Conservation (phyloP, 1,140 invertebrate genomes). For the Achroia grisella region DNA sequence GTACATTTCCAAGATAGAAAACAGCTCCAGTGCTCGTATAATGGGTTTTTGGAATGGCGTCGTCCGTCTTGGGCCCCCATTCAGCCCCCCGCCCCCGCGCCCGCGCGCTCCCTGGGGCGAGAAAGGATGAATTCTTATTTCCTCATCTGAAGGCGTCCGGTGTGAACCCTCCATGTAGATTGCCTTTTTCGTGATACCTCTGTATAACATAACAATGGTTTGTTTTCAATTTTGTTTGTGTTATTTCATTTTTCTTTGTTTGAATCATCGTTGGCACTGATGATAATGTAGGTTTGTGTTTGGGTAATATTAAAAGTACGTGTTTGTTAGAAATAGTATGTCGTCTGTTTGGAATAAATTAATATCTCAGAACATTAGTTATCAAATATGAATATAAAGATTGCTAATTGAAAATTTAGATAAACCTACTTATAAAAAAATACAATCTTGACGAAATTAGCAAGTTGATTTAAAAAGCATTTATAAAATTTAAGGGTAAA, state of each 20-base stretch:
- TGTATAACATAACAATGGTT: slow-evolving; percentile 70
- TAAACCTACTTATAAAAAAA: too few species aligned
- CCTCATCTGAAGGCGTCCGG: slow-evolving; percentile 67
- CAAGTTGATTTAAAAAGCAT: too few species aligned
- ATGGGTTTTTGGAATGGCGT: slow-evolving; percentile 74
- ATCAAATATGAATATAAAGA: too few species aligned
- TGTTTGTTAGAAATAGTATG: too few species aligned
- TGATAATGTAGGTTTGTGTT: too few species aligned
- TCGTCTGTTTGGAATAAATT: too few species aligned
- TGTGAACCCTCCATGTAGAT: slow-evolving; percentile 68
- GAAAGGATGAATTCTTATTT: slow-evolving; percentile 74
- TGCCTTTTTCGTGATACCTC: slow-evolving; percentile 65
- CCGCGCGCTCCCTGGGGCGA: slow-evolving; percentile 33
- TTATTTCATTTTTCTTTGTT: slow-evolving; percentile 48
- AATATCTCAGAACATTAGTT: too few species aligned
- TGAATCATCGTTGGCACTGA: slow-evolving; percentile 3
- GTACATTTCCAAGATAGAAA: slow-evolving; percentile 72
- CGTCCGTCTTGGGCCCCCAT: slow-evolving; percentile 68
- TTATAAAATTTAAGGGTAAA: too few species aligned
- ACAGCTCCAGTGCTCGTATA: slow-evolving; percentile 72
- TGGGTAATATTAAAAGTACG: too few species aligned
- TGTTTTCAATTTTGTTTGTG: slow-evolving; percentile 68
- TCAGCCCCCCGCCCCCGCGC: slow-evolving; percentile 17
- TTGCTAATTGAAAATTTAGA: too few species aligned
- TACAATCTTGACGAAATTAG: too few species aligned